A percentile compares a stretch with the other conserved stretches of the same genome.
These are phyloP conservation scores for Bolinopsis microptera DNA, from an alignment of 37 sponge, comb jelly and placozoan species.

Conservation along the genomic window DNA sequence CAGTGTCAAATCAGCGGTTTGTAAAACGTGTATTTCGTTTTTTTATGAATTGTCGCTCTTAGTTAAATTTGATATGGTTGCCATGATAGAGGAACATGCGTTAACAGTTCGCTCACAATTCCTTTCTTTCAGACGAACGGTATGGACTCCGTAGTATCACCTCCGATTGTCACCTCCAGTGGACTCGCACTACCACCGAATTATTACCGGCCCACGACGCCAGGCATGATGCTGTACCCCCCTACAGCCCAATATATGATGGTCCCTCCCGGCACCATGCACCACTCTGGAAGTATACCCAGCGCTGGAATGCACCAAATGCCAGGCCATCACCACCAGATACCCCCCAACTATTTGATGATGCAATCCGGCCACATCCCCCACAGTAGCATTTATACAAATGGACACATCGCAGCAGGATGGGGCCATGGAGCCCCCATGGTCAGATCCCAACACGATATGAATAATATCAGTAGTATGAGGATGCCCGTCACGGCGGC, in stretches of 20 bases:
- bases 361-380: constrained; percentile 2
- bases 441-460: constrained; percentile 19
- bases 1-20: neutral
- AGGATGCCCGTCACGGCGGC: constrained; percentile 22
- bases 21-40: too few relatives aligned
- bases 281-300: neutral
- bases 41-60: too few relatives aligned
- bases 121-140: constrained; percentile 5
- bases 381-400: neutral
- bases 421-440: constrained; percentile 44
- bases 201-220: constrained; percentile 19
- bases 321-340: constrained; percentile 49
- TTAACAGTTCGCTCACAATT: too few relatives aligned
- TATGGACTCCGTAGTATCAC: constrained; percentile 12
- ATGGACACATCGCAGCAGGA: constrained; percentile 34
- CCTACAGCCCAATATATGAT: constrained; percentile 45
- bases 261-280: neutral
- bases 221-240: constrained; percentile 49
- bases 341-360: constrained; percentile 45
- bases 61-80: too few relatives aligned
- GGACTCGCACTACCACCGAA: neutral
- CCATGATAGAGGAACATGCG: too few relatives aligned
- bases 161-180: neutral
- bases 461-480: neutral
- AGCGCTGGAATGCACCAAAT: constrained; percentile 46